phyloP scores from a whole-genome alignment of 2,797 vertebrate genomes.

The Cossypha heuglini region DNA sequence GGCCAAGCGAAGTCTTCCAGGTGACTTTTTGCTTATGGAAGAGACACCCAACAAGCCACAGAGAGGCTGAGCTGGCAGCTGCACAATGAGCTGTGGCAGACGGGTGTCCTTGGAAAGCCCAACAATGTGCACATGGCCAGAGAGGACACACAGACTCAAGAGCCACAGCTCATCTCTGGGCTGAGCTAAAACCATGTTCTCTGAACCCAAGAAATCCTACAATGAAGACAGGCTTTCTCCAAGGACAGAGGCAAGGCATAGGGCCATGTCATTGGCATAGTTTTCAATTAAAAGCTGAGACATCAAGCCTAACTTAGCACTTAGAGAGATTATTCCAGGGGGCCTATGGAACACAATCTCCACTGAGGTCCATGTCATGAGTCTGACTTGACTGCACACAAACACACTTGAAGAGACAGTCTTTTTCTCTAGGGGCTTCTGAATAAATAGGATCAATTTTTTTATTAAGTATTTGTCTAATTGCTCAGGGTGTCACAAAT shows the following conservation, averaged over 20 bases:
- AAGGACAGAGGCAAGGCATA: background rate
- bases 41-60: background rate
- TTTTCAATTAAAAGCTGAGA: background rate
- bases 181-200: background rate
- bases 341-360: background rate
- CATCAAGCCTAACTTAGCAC: background rate
- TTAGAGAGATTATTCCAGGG: background rate
- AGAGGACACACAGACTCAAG: background rate
- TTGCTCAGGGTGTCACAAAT: background rate
- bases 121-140: background rate
- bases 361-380: background rate
- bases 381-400: background rate
- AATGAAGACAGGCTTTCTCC: background rate
- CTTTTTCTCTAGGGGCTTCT: background rate
- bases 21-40: background rate
- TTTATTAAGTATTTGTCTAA: background rate
- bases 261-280: background rate
- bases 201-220: background rate
- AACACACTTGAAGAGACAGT: background rate
- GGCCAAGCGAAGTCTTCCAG: background rate
- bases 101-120: background rate
- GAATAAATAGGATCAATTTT: background rate
- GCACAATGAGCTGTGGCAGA: background rate
- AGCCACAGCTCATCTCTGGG: background rate
- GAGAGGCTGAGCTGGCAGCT: background rate